Percentiles rank a stretch among this genome's conserved stretches.
Conservation (phyloP, 2,797 vertebrate genomes). For the Harpagifer antarcticus region DNA sequence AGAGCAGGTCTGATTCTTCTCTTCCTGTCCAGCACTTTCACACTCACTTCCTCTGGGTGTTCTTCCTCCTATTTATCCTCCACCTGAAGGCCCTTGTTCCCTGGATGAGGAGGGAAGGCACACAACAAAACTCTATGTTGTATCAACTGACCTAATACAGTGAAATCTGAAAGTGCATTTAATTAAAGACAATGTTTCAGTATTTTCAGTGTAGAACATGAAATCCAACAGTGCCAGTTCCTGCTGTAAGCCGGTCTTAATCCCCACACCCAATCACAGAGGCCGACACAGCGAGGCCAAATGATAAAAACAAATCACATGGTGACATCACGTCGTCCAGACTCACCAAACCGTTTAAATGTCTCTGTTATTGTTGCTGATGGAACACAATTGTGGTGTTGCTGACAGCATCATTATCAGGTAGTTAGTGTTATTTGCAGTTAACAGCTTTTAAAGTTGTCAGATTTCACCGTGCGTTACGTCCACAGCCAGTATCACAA, state of each 20-base stretch:
- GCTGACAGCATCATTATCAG: conserved; percentile 67
- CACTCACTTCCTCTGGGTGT: neutral
- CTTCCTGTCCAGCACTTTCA: conserved; percentile 6
- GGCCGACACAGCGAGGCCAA: conserved; percentile 13
- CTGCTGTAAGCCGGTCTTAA: conserved; percentile 26
- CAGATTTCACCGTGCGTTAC: conserved; percentile 16
- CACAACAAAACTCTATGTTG: too few species aligned
- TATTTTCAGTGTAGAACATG: too few species aligned
- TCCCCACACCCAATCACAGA: conserved; percentile 37
- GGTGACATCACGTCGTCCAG: conserved; percentile 66
- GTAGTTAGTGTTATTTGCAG: conserved; percentile 53
- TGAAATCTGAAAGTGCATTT: too few species aligned
- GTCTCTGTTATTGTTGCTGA: conserved; percentile 43
- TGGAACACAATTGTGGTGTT: conserved; percentile 36
- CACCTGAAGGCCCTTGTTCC: conserved; percentile 27
- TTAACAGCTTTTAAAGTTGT: conserved; percentile 58
- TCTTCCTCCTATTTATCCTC: conserved; percentile 20
- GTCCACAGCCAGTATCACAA: neutral
- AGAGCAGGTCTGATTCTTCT: neutral
- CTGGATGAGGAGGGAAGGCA: neutral
- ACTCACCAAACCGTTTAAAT: conserved; percentile 58
- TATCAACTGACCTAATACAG: too few species aligned
- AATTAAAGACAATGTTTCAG: too few species aligned
- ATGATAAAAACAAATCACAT: conserved; percentile 53
- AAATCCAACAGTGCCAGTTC: neutral